Conservation (phyloP, 2,888 invertebrate species). For the Apotomis capreana region DNA sequence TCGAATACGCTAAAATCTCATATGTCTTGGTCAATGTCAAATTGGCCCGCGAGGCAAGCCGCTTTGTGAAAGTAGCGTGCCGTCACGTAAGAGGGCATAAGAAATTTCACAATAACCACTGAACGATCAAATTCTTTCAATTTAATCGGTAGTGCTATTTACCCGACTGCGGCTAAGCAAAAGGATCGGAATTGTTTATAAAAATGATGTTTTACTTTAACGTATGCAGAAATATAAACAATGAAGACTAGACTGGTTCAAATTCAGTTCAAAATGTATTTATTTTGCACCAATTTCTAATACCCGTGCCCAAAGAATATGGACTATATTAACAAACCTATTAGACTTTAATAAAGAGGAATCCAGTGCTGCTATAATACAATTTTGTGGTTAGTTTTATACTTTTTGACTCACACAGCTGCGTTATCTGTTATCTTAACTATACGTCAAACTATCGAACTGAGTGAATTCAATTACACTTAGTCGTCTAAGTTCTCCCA, state of each 20-base stretch:
- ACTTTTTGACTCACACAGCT: no score
- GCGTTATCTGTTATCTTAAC: neutral
- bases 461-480: neutral
- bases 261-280: no score
- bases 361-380: no score
- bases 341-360: no score
- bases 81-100: slow-evolving; percentile 39
- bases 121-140: slow-evolving; percentile 15
- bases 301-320: no score
- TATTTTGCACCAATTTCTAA: no score
- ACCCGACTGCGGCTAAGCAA: neutral
- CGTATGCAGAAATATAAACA: no score
- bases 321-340: no score
- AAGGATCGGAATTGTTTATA: no score
- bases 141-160: neutral
- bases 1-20: neutral
- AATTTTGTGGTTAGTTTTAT: no score
- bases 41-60: slow-evolving; percentile 13
- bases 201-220: no score
- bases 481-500: neutral
- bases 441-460: neutral
- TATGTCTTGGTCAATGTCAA: slow-evolving; percentile 40
- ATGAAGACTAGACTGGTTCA: no score
- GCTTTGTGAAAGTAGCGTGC: slow-evolving; percentile 34
- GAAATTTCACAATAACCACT: slow-evolving; percentile 33